Evolutionary conservation across 1,140 invertebrate species (phyloP).

Genomic region (Wasmannia auropunctata): DNA sequence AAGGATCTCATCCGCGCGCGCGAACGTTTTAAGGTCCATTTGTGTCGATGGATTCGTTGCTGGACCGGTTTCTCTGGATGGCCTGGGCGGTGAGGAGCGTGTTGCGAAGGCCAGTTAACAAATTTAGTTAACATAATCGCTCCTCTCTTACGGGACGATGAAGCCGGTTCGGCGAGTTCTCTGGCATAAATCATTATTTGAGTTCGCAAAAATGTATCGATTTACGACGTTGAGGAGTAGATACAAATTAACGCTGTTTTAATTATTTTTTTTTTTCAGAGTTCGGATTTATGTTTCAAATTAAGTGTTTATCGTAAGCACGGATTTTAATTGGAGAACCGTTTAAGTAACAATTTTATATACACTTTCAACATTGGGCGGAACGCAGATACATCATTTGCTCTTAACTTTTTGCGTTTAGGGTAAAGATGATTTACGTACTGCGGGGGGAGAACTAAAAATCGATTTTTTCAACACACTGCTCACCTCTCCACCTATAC

Average conservation of each 20-base stretch:
- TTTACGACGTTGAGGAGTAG: not conserved
- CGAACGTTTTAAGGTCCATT: constrained; percentile 32
- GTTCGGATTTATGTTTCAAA: not conserved
- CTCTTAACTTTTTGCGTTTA: not conserved
- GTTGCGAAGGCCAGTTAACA: constrained; percentile 20
- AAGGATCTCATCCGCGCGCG: constrained; percentile 41
- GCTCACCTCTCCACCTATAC: not conserved
- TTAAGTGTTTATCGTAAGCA: not conserved
- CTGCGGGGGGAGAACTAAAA: not conserved
- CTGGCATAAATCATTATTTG: not conserved
- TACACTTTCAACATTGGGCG: not conserved
- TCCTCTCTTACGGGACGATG: not conserved
- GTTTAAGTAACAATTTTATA: not conserved
- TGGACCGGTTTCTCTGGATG: constrained; percentile 51
- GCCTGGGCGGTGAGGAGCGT: not conserved
- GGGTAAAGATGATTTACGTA: not conserved
- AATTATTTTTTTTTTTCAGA: not conserved
- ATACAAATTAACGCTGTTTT: not conserved
- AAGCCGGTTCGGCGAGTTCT: not conserved
- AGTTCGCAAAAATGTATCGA: not conserved
- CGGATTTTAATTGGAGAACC: not conserved
- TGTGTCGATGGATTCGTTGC: constrained; percentile 30
- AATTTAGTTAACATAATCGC: constrained; percentile 25
- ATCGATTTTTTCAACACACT: constrained; percentile 20
- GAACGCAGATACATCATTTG: not conserved